These are phyloP conservation scores for Toxostoma redivivum DNA, from an alignment of 2,113 vertebrate species.

Conservation along the genomic window DNA sequence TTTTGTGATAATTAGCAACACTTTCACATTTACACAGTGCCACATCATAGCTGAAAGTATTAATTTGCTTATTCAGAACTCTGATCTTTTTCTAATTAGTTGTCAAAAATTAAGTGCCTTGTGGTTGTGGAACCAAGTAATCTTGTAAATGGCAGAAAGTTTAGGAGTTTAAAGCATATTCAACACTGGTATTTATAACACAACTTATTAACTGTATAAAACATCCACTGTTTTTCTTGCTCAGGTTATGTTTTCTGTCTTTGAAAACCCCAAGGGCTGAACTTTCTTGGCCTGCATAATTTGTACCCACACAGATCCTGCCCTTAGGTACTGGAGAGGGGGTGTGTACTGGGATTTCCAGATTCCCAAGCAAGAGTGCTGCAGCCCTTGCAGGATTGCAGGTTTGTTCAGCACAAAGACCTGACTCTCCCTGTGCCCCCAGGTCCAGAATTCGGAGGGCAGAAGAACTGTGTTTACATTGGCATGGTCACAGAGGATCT, in stretches of 20 bases:
- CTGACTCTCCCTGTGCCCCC: neutral
- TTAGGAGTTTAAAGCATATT: neutral
- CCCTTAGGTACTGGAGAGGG: neutral
- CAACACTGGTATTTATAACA: neutral
- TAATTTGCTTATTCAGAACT: neutral
- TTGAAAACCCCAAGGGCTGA: neutral
- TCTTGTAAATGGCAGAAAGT: neutral
- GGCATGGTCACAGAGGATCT: constrained; percentile 90
- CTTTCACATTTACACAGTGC: neutral
- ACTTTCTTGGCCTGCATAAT: neutral
- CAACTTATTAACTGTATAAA: neutral
- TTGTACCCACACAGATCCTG: neutral
- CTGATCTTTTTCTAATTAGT: neutral
- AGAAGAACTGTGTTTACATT: constrained; percentile 86
- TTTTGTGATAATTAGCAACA: neutral
- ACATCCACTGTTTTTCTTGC: neutral
- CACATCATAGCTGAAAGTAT: neutral
- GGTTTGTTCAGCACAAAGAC: neutral
- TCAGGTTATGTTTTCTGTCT: neutral
- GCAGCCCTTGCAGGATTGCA: neutral
- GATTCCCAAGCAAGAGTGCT: fast-evolving
- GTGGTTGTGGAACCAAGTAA: neutral
- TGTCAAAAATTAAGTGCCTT: neutral
- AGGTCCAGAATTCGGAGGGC: constrained; percentile 85
- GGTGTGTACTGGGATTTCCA: neutral